These are phyloP conservation scores for Epistrophe eligans DNA, from an alignment of 2,888 invertebrate species.

Conservation along the genomic window DNA sequence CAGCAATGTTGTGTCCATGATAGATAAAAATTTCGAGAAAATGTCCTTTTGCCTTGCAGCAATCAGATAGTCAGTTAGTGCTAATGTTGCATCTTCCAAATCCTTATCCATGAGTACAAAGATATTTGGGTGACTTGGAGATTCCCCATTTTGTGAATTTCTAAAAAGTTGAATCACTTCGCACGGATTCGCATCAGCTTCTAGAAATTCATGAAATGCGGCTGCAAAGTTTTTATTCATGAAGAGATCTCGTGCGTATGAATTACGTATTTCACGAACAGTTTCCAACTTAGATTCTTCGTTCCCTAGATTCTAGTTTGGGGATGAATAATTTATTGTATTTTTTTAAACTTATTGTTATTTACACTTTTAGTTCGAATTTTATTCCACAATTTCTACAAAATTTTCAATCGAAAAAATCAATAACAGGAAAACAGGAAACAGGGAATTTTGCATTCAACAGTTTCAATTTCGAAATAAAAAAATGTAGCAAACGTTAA, in stretches of 20 bases:
- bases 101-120: constrained; percentile 90
- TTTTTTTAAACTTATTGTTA: too few relatives aligned
- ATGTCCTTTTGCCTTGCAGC: constrained; percentile 87
- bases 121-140: constrained; percentile 40
- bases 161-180: constrained; percentile 98
- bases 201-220: constrained; percentile 95
- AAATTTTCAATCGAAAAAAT: too few relatives aligned
- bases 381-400: too few relatives aligned
- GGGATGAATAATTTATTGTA: constrained; percentile 54
- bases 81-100: constrained; percentile 93
- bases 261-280: constrained; percentile 93
- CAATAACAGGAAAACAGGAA: too few relatives aligned
- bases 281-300: constrained; percentile 92
- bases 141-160: constrained; percentile 86
- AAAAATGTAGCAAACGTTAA: too few relatives aligned
- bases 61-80: constrained; percentile 95
- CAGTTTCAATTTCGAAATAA: too few relatives aligned
- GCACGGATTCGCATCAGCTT: constrained; percentile 95
- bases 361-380: too few relatives aligned
- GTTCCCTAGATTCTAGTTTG: constrained; percentile 88
- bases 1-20: constrained; percentile 97
- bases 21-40: constrained; percentile 87
- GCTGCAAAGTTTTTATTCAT: constrained; percentile 93
- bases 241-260: constrained; percentile 96
- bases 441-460: too few relatives aligned